Percentiles rank a stretch among this genome's conserved stretches.
These are phyloP conservation scores for Thecocarcelia acutangulata DNA, from an alignment of 2,888 invertebrate genomes.

Conservation along the genomic window DNA sequence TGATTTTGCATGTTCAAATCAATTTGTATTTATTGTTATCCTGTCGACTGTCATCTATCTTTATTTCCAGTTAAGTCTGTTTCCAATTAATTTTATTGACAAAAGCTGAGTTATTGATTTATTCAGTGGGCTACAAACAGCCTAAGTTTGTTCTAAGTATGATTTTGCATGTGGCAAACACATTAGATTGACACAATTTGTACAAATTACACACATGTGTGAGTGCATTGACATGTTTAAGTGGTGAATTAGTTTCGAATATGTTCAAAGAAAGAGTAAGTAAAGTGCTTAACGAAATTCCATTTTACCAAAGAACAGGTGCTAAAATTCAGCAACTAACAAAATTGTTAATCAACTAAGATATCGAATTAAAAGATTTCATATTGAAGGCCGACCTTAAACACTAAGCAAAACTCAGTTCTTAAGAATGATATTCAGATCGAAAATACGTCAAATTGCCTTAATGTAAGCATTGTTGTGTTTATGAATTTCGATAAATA, in stretches of 20 bases:
- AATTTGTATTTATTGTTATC: constrained; percentile 57
- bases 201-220: constrained; percentile 42
- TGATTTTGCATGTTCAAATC: constrained; percentile 64
- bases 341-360: too few species aligned
- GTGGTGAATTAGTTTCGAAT: constrained; percentile 3
- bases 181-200: constrained; percentile 57
- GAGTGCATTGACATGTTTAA: background rate
- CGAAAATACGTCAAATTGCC: too few species aligned
- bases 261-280: background rate
- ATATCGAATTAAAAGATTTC: too few species aligned
- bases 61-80: constrained; percentile 41
- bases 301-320: too few species aligned
- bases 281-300: background rate
- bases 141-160: constrained; percentile 62
- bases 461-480: too few species aligned
- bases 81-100: constrained; percentile 55
- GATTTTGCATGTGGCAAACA: constrained; percentile 61
- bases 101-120: constrained; percentile 63
- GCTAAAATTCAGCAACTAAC: too few species aligned
- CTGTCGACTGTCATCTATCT: constrained; percentile 42
- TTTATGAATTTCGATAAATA: too few species aligned
- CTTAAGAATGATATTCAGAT: too few species aligned
- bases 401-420: too few species aligned
- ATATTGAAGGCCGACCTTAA: too few species aligned
- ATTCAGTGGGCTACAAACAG: background rate